phyloP scores from a whole-genome alignment of 1,140 invertebrate genomes.

The Heliconius nattereri region DNA sequence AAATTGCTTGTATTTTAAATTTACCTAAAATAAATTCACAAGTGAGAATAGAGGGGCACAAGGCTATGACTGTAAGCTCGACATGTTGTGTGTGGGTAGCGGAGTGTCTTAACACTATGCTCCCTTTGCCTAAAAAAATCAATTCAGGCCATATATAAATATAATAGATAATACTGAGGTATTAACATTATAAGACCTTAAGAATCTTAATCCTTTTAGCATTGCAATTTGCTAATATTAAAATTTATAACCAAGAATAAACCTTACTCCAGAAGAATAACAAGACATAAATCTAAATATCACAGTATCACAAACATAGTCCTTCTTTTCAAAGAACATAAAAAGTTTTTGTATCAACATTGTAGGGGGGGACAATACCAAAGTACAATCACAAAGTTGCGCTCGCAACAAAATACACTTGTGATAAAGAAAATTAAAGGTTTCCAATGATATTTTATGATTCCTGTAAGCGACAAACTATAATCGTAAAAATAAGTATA shows the following conservation, averaged over 20 bases:
- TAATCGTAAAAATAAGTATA: constrained; percentile 69
- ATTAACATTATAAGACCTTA: no score
- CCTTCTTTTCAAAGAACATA: constrained; percentile 31
- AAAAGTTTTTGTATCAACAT: constrained; percentile 55
- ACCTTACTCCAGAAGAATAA: not conserved
- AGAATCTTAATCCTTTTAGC: no score
- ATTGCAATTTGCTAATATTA: not conserved
- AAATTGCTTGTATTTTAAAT: no score
- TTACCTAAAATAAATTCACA: no score
- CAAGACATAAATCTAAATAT: constrained; percentile 27
- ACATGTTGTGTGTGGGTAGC: no score
- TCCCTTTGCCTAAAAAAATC: no score
- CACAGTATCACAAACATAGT: constrained; percentile 18
- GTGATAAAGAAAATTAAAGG: constrained; percentile 79
- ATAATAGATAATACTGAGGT: no score
- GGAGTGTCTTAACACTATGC: no score
- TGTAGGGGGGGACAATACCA: constrained; percentile 51
- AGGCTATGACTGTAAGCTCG: no score
- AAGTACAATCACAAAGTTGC: constrained; percentile 64
- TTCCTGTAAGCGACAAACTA: constrained; percentile 69
- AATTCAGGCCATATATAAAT: no score
- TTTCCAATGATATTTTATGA: constrained; percentile 75
- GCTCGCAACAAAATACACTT: constrained; percentile 57
- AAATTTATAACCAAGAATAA: not conserved
- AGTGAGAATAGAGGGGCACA: no score